These are phyloP conservation scores for Heliconius hermathena DNA, from an alignment of 1,140 invertebrate species.

Conservation along the genomic window DNA sequence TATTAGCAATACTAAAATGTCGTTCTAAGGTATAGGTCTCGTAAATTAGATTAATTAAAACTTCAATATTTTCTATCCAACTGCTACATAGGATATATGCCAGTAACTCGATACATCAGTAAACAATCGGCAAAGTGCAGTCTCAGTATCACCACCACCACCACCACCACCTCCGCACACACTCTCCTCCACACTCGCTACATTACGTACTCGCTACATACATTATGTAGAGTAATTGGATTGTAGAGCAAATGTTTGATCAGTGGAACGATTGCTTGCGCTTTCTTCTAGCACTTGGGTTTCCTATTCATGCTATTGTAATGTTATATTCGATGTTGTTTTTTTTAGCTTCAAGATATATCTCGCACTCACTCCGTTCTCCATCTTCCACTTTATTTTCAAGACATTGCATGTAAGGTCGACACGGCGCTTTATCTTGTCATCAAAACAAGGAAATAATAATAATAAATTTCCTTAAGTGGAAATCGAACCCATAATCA, in stretches of 20 bases:
- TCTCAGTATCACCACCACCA: conserved; percentile 9
- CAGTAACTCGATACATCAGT: neutral
- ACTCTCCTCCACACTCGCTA: conserved; percentile 31
- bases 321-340: neutral
- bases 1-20: no score
- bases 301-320: neutral
- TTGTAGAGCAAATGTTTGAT: conserved; percentile 52
- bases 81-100: neutral
- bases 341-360: neutral
- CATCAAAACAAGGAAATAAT: no score
- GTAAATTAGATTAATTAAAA: no score
- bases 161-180: neutral
- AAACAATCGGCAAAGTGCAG: conserved; percentile 45
- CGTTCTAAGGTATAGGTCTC: no score
- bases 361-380: neutral
- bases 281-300: neutral
- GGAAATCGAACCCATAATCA: no score
- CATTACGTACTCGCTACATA: conserved; percentile 42
- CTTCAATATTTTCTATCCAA: neutral
- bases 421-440: no score
- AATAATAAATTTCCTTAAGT: no score
- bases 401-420: no score
- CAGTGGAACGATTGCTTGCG: conserved; percentile 6
- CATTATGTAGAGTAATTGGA: conserved; percentile 48
- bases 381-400: neutral